Percentiles rank a stretch among this genome's conserved stretches.
These are phyloP conservation scores for Homarus gammarus DNA, from an alignment of 2,888 invertebrate genomes.

Conservation along the genomic window DNA sequence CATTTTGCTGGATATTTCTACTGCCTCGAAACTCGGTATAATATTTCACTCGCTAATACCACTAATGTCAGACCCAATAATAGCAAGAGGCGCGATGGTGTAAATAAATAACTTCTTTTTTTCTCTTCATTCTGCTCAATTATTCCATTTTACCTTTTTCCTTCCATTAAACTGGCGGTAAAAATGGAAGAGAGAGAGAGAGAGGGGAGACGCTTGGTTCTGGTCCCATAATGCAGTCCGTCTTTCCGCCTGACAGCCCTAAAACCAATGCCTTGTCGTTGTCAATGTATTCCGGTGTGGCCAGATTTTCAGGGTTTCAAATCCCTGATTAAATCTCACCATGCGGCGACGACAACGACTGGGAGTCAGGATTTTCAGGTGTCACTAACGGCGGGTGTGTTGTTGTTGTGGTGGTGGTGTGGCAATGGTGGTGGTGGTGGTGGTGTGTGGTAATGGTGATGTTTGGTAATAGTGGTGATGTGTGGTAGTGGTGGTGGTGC, in stretches of 20 bases:
- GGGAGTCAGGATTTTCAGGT: not conserved
- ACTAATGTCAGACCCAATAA: too few relatives aligned
- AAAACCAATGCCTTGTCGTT: conserved; percentile 38
- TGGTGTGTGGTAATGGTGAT: not conserved
- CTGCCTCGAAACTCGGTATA: too few relatives aligned
- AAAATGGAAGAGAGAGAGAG: not conserved
- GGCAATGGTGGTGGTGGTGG: too few relatives aligned
- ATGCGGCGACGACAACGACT: not conserved
- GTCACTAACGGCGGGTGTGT: too few relatives aligned
- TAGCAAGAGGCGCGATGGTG: too few relatives aligned
- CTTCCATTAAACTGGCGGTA: not conserved
- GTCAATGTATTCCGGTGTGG: conserved; percentile 17
- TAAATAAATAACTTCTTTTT: not conserved
- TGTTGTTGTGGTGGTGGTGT: not conserved
- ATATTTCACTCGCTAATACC: too few relatives aligned
- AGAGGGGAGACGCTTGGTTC: not conserved
- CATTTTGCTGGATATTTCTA: too few relatives aligned
- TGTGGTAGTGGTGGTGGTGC: too few relatives aligned
- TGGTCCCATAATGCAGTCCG: conserved; percentile 6
- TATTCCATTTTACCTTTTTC: not conserved
- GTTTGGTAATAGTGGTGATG: too few relatives aligned
- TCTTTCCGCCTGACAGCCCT: conserved; percentile 15
- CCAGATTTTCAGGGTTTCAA: conserved; percentile 25
- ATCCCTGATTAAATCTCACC: conserved; percentile 11
- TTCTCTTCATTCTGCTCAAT: not conserved